Conservation (phyloP, 2,888 invertebrate genomes). For the Sminthurinus aureus region DNA sequence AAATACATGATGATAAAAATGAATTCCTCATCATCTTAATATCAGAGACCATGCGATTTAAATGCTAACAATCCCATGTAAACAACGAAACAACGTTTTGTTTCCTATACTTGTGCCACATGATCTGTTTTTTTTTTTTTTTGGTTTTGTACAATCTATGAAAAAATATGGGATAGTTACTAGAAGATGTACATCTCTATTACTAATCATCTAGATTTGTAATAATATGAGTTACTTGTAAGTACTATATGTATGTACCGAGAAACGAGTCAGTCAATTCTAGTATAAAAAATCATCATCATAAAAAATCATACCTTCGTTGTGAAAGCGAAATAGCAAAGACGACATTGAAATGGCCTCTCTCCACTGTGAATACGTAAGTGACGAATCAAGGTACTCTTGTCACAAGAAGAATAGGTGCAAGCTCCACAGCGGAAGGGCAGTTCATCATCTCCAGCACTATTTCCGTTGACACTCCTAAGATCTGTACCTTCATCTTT, state of each 20-base stretch:
- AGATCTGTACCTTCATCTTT: conserved; percentile 49
- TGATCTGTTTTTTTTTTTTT: too few species aligned
- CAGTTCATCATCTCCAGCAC: conserved; percentile 47
- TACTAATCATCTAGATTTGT: neutral
- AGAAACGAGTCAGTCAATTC: neutral
- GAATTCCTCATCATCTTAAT: too few species aligned
- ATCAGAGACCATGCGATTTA: too few species aligned
- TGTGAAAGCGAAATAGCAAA: conserved; percentile 97
- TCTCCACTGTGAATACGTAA: conserved; percentile 95
- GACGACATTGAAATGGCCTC: conserved; percentile 89
- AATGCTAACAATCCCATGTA: too few species aligned
- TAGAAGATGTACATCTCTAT: too few species aligned
- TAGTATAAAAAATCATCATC: conserved; percentile 5
- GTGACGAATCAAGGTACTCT: conserved; percentile 88
- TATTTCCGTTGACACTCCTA: conserved; percentile 45
- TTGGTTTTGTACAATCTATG: too few species aligned
- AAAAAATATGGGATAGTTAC: too few species aligned
- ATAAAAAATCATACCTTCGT: conserved; percentile 67
- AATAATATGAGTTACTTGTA: neutral
- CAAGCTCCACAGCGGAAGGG: conserved; percentile 71
- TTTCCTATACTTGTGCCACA: too few species aligned
- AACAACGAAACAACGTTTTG: too few species aligned
- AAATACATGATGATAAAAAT: too few species aligned
- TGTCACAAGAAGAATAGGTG: conserved; percentile 86
- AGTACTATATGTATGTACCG: neutral